Conservation (phyloP, 2,888 invertebrate genomes). For the Suillia variegata region DNA sequence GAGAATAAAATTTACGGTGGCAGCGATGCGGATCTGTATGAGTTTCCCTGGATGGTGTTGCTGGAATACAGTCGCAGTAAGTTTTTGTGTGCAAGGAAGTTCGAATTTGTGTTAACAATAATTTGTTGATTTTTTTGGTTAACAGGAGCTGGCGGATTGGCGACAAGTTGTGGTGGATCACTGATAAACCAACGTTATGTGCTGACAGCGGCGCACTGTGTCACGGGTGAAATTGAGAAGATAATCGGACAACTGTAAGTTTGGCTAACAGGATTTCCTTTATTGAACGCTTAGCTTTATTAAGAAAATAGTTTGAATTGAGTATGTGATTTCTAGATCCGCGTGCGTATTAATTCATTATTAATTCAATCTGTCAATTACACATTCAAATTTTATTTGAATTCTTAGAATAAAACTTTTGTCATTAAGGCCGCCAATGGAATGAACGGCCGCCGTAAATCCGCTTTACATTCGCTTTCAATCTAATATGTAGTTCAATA, state of each 20-base stretch:
- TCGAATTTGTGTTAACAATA: neutral
- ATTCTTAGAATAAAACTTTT: too few relatives aligned
- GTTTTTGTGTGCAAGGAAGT: conserved; percentile 14
- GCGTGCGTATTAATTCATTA: neutral
- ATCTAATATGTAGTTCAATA: too few relatives aligned
- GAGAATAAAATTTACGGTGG: conserved; percentile 70
- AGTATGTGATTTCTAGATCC: too few relatives aligned
- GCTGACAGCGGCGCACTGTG: conserved; percentile 69
- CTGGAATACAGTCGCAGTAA: conserved; percentile 64
- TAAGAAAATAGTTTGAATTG: too few relatives aligned
- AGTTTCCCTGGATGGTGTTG: conserved; percentile 75
- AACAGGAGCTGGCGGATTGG: conserved; percentile 35
- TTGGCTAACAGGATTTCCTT: too few relatives aligned
- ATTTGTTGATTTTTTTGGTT: conserved; percentile 5
- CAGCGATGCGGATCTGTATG: conserved; percentile 65
- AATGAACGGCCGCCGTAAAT: too few relatives aligned
- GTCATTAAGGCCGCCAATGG: too few relatives aligned
- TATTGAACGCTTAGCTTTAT: too few relatives aligned
- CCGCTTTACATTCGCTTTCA: too few relatives aligned
- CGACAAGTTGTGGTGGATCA: conserved; percentile 56
- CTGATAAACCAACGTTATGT: conserved; percentile 63
- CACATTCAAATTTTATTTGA: too few relatives aligned
- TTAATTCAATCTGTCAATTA: too few relatives aligned
- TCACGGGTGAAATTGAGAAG: conserved; percentile 62
- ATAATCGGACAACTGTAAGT: conserved; percentile 66